Conservation (phyloP, 2,113 vertebrate genomes). For the Spheniscus mendiculus region DNA sequence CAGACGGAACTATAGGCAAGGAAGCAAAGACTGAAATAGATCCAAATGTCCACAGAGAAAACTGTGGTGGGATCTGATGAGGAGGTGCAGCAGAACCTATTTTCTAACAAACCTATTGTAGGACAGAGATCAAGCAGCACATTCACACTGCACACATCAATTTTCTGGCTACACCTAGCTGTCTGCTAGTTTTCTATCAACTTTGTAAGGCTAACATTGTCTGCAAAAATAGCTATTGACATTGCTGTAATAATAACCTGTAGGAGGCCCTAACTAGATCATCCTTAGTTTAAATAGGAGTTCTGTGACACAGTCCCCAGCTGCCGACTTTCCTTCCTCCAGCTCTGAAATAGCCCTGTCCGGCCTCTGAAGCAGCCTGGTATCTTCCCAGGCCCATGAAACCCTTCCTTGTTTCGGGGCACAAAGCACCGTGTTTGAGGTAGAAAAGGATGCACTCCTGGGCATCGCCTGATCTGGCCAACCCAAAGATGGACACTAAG, state of each 20-base stretch:
- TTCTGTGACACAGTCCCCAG: neutral
- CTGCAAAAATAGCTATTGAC: neutral
- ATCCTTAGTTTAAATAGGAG: neutral
- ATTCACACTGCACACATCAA: rapidly evolving
- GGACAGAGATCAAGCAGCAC: neutral
- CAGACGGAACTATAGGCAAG: neutral
- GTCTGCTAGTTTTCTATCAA: neutral
- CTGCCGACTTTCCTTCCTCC: neutral
- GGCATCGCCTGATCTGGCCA: neutral
- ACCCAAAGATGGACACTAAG: neutral
- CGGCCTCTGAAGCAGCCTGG: neutral
- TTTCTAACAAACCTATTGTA: rapidly evolving
- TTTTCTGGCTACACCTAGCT: neutral
- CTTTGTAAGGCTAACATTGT: rapidly evolving
- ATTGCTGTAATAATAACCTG: neutral
- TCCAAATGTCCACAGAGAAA: rapidly evolving
- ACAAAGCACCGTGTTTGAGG: neutral
- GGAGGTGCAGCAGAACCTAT: neutral
- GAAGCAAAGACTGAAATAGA: neutral
- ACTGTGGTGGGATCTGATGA: rapidly evolving
- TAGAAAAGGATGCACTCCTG: neutral
- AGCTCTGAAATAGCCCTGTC: neutral
- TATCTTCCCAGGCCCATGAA: neutral
- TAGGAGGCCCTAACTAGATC: neutral
- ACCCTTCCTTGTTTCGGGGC: neutral